These are phyloP conservation scores for Tethya wilhelma DNA, from an alignment of 37 sponge, comb jelly and placozoan species.

Conservation along the genomic window DNA sequence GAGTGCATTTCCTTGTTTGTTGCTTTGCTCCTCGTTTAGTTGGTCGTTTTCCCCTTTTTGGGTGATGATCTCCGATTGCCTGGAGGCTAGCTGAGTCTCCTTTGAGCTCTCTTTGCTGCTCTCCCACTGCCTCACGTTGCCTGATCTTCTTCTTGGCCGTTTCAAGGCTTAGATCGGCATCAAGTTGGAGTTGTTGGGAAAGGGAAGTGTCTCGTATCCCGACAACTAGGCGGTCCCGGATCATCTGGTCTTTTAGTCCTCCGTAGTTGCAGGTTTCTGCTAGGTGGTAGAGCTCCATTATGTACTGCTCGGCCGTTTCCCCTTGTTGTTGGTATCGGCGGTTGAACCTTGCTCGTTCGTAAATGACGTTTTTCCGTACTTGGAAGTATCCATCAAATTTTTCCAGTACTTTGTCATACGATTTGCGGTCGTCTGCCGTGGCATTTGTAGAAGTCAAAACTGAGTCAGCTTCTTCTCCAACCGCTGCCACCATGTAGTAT, in stretches of 20 bases:
- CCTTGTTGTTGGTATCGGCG: constrained; percentile 19
- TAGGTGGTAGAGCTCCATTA: constrained; percentile 16
- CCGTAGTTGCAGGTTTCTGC: constrained; percentile 32
- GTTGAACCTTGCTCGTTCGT: constrained; percentile 32
- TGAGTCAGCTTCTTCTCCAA: too few species aligned
- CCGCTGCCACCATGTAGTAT: too few species aligned
- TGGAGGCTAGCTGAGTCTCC: not conserved
- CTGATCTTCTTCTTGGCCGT: not conserved
- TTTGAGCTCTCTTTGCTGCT: not conserved
- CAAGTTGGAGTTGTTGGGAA: constrained; percentile 18
- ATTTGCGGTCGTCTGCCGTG: too few species aligned
- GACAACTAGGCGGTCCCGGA: constrained; percentile 28
- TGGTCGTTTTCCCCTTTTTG: not conserved
- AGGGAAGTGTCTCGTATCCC: constrained; percentile 10
- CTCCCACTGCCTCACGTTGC: not conserved
- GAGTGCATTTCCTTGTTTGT: constrained; percentile 5
- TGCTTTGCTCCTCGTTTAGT: not conserved
- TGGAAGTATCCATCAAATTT: too few species aligned
- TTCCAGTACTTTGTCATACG: too few species aligned
- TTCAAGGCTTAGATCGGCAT: constrained; percentile 17
- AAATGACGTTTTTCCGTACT: constrained; percentile 24
- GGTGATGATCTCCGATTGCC: not conserved
- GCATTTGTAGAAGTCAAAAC: too few species aligned
- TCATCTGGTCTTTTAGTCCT: constrained; percentile 15
- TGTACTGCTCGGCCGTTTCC: constrained; percentile 20